Evolutionary conservation across 2,113 vertebrate species (phyloP), one percentile per base, ranked within the genome.

Genomic region (Crotophaga sulcirostris): DNA sequence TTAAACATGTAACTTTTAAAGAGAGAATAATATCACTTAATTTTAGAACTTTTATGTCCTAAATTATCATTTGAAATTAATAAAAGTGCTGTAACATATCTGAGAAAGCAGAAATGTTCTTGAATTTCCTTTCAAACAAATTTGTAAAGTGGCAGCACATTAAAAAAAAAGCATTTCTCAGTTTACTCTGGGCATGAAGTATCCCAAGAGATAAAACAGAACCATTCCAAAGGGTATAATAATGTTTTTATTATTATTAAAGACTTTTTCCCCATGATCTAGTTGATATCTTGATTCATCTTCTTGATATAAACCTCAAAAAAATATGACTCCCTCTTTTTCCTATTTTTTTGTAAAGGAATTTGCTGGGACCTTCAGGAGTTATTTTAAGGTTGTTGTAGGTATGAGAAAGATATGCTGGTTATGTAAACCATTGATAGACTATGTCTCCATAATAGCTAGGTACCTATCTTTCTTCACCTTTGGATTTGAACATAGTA

Each of bases 401-500:
- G 17, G 36, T 74, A 23, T 14, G 5, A 55, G 47, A 67, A 68
- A 51, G 3, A 34, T 85, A 51, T 21, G 7, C 6, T 89, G 3
- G 33, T 59, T 59, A 59, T 36, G 4, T 40, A 63, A 84, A 88
- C 68, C 2, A 47, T 5, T n/a, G 21, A 33, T 29, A 62, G 63
- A 45, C 38, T 38, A 2, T 67, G 4, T 47, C 15, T 73, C 49
- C 80, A 23, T 64, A 36, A 49, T 67, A 80, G 21, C 5, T 81
- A 45, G 7, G 6, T 29, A 70, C 3, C 11, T 18, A 38, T 13
- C 6, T 58, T 83, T 78, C 36, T 76, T 88, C 18, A 59, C 10
- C 6, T 13, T 4, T 60, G 10, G 0, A 1, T 45, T 69, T 56
- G 33, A 66, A 56, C 11, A 40, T 11, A 40, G 0, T 13, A 6